Evolutionary conservation across 2,888 invertebrate genomes (phyloP), one percentile per base, ranked within the genome.

Genomic region (Euphydryas editha): DNA sequence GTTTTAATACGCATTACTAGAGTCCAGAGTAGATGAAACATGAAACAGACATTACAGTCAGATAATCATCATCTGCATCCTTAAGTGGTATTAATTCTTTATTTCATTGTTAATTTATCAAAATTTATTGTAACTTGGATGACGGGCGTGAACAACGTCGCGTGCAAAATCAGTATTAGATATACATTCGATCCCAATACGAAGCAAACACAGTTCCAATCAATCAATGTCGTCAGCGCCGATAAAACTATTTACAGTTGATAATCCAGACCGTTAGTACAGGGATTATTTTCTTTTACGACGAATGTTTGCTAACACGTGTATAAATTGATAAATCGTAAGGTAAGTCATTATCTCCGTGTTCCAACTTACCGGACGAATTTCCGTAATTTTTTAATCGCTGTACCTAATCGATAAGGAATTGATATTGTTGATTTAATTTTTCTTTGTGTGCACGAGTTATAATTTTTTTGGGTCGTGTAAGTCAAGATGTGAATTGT

Each of bases 271-370:
- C 66, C 62, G 71, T 87, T 81, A 86, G 86, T 85, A 82, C 79
- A 76, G 73, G 88, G 88, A 89, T 88, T 89, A 88, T 86, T 80
- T 83, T 81, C 80, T 78, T 83, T 59, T 60, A 47, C 64, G 47
- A 24, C 56, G 54, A 36, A 69, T 87, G 76, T 87, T 87, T 86
- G 77, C 82, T 80, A 81, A 89, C 88, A 89, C 88, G 85, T 89
- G 88, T 89, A 59, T 56, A 30, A 7, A 10, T 51, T 30, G 61
- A 62, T 62, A 62, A 36, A 1, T 30, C 8, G 30, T 30, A 30
- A 8, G 46, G 11, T 30, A n/a, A n/a, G n/a, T n/a, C n/a, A n/a
- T n/a, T 62, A 47, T 62, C 62, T 56, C 15, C 44, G n/a, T 20
- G 18, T 47, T 20, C 44, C 5, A 6, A 46, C n/a, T 8, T 18